Conservation (phyloP, 2,113 vertebrate species). For the Montifringilla adamsi region DNA sequence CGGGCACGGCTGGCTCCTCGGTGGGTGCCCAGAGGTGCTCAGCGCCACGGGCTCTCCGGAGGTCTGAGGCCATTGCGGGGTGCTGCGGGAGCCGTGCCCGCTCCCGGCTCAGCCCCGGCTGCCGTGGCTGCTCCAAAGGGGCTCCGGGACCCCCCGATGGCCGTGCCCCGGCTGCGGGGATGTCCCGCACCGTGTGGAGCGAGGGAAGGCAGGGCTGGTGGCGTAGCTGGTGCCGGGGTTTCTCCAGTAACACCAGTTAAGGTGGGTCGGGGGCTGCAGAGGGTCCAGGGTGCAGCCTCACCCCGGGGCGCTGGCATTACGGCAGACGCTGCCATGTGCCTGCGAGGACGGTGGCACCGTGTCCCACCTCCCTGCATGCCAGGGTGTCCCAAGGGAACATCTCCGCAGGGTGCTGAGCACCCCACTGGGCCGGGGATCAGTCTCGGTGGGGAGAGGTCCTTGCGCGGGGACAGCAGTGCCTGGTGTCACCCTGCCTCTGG, state of each 20-base stretch:
- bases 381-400: not conserved
- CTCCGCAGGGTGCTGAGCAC: not conserved
- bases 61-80: rapidly evolving
- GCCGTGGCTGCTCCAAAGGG: not conserved
- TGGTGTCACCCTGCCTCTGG: not conserved
- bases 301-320: not conserved
- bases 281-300: rapidly evolving
- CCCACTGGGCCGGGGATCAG: rapidly evolving
- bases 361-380: not conserved
- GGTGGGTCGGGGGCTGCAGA: not conserved
- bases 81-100: too few species aligned
- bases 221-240: not conserved
- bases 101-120: not conserved
- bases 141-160: rapidly evolving
- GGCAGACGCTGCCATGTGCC: not conserved
- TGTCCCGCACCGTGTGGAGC: rapidly evolving
- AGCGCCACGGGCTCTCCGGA: rapidly evolving
- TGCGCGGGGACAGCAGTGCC: not conserved
- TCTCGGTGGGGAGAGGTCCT: not conserved
- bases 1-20: not conserved
- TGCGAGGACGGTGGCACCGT: rapidly evolving
- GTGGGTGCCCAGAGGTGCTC: not conserved
- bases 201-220: not conserved
- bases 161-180: rapidly evolving
- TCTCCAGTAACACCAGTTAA: not conserved